Percentiles rank a stretch among this genome's conserved stretches.
Evolutionary conservation across 2,113 vertebrate species (phyloP).

Genomic region (Capreolus pygargus): DNA sequence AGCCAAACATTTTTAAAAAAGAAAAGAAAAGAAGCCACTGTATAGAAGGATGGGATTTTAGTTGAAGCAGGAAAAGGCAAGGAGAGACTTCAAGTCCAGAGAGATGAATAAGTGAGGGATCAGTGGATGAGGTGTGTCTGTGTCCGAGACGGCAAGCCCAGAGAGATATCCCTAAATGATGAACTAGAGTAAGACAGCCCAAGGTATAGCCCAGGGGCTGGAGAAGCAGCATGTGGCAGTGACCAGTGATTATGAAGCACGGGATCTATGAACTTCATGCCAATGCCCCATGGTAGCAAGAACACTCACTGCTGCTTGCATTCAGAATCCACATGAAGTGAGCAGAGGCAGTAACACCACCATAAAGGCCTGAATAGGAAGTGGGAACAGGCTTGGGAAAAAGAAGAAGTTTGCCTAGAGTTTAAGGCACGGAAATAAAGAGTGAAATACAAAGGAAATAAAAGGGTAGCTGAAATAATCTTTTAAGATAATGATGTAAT

Average conservation of each 20-base stretch:
- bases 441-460: not conserved
- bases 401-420: not conserved
- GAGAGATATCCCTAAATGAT: not conserved
- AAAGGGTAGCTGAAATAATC: not conserved
- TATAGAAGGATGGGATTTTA: not conserved
- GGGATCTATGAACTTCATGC: rapidly evolving
- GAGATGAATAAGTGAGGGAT: not conserved
- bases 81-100: too few relatives aligned
- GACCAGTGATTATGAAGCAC: rapidly evolving
- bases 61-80: not conserved
- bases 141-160: rapidly evolving
- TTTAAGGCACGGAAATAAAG: not conserved
- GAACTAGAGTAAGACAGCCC: not conserved
- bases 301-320: not conserved
- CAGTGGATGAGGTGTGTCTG: not conserved
- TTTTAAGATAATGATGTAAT: not conserved
- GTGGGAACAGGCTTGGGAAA: not conserved
- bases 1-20: not conserved
- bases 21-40: not conserved
- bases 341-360: not conserved
- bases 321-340: not conserved
- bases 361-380: not conserved
- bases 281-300: rapidly evolving
- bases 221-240: not conserved
- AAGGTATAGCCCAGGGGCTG: not conserved